Evolutionary conservation across 1,140 invertebrate species (phyloP).

Genomic region (Drosophila watanabei): DNA sequence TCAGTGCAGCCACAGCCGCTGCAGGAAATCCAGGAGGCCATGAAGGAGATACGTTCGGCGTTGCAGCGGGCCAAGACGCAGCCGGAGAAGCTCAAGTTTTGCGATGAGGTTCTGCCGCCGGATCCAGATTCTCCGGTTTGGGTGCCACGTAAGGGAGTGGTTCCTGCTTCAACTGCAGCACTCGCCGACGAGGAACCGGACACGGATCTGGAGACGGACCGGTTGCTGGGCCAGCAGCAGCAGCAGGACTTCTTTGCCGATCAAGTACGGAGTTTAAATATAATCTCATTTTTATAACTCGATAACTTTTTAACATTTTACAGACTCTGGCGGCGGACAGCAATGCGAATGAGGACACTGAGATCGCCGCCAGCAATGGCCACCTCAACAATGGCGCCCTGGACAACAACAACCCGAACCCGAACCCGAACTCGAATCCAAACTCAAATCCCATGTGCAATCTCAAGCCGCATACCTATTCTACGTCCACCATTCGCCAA

Average conservation of each 20-base stretch:
- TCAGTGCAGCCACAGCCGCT: constrained; percentile 39
- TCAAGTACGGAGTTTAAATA: constrained; percentile 86
- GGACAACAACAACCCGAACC: constrained; percentile 70
- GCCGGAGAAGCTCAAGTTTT: constrained; percentile 82
- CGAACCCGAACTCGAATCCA: constrained; percentile 66
- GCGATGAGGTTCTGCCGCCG: constrained; percentile 75
- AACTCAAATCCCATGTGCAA: constrained; percentile 64
- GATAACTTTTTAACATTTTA: neutral
- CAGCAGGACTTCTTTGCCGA: constrained; percentile 94
- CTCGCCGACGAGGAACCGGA: constrained; percentile 91
- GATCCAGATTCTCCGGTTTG: constrained; percentile 81
- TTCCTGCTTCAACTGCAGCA: neutral
- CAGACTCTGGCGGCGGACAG: constrained; percentile 51
- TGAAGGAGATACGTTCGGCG: constrained; percentile 93
- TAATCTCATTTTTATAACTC: neutral
- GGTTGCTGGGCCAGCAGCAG: constrained; percentile 93
- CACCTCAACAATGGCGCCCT: constrained; percentile 52
- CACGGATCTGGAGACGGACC: constrained; percentile 95
- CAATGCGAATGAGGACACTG: constrained; percentile 67
- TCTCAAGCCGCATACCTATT: constrained; percentile 72
- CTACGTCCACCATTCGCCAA: constrained; percentile 80
- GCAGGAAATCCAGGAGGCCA: constrained; percentile 89
- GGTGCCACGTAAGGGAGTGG: constrained; percentile 73
- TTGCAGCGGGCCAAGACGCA: constrained; percentile 89
- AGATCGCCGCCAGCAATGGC: constrained; percentile 47